Evolutionary conservation across 2,888 invertebrate genomes (phyloP), one percentile per base, ranked within the genome.

Genomic region (Heliconius cydno): DNA sequence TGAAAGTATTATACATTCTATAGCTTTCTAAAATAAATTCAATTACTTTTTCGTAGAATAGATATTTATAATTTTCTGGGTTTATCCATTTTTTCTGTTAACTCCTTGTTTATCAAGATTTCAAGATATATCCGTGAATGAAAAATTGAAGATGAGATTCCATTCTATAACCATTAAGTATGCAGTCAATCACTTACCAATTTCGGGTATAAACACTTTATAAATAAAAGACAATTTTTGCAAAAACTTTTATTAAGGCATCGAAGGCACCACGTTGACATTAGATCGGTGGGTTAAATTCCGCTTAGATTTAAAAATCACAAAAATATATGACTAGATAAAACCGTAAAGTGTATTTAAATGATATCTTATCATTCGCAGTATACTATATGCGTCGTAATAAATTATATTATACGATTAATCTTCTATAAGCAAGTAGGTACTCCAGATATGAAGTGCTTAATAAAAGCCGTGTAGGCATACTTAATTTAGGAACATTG

Each of bases 191-290:
- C 19, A 52, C 52, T 19, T 46, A 7, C 52, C 19, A 52, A 19
- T 52, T 22, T 19, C 52, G 19, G 22, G 7, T 3, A 46, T 4
- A 46, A 52, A 52, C 19, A 0, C 19, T 52, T 52, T 9, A 52
- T 25, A 82, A 81, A 78, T 83, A 82, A 79, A 80, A 76, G 38
- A 73, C 66, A 71, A 30, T 28, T n/a, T n/a, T 60, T 10, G 1
- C n/a, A 76, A 82, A 82, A 82, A 79, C 67, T 81, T 83, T 83
- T 82, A 77, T 80, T 83, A 82, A 81, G 82, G 82, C 81, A 77
- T 81, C 70, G 71, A 85, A 85, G 85, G 84, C 85, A 84, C 82
- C 81, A 80, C 81, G 80, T 79, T 76, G 3, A 77, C 22, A 71
- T 73, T 76, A 81, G 72, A 81, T 83, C 82, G 82, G 80, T 84